These are phyloP conservation scores for Erythrocercus mccallii DNA, from an alignment of 2,113 vertebrate species.

Conservation along the genomic window DNA sequence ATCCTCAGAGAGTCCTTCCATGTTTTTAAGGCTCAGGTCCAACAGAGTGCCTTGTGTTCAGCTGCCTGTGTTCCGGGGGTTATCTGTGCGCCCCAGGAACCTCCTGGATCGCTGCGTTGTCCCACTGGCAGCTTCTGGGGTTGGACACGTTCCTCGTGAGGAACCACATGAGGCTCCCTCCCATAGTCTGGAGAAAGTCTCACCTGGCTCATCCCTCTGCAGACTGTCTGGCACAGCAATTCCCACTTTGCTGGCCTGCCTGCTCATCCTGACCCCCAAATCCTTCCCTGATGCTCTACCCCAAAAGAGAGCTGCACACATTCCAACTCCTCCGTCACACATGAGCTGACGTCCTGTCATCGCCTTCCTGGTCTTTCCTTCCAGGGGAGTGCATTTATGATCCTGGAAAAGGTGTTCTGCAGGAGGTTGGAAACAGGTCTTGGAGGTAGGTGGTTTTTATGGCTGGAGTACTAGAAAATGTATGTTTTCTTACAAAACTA, in stretches of 20 bases:
- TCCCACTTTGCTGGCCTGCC: background rate
- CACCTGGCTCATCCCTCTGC: background rate
- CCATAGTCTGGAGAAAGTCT: background rate
- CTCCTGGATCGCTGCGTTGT: rapidly evolving
- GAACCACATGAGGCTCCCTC: background rate
- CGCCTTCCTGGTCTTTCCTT: background rate
- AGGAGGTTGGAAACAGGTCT: background rate
- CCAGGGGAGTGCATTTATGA: background rate
- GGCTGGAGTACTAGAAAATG: conserved; percentile 45
- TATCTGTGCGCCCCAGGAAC: background rate
- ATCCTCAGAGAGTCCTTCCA: background rate
- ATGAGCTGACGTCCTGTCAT: background rate
- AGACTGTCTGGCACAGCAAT: background rate
- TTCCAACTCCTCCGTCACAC: background rate
- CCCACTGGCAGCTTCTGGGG: background rate
- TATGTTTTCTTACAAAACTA: conserved; percentile 61
- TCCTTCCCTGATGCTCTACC: background rate
- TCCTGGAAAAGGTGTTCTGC: conserved; percentile 8
- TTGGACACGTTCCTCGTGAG: rapidly evolving
- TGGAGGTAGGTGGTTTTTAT: conserved; percentile 40
- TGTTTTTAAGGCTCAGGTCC: background rate
- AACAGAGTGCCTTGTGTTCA: background rate
- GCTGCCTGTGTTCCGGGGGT: background rate
- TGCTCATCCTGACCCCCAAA: background rate
- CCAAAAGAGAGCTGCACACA: background rate